Percentiles rank a stretch among this genome's conserved stretches.
These are phyloP conservation scores for Sinocyclocheilus rhinocerous DNA, from an alignment of 2,113 vertebrate genomes.

Conservation along the genomic window DNA sequence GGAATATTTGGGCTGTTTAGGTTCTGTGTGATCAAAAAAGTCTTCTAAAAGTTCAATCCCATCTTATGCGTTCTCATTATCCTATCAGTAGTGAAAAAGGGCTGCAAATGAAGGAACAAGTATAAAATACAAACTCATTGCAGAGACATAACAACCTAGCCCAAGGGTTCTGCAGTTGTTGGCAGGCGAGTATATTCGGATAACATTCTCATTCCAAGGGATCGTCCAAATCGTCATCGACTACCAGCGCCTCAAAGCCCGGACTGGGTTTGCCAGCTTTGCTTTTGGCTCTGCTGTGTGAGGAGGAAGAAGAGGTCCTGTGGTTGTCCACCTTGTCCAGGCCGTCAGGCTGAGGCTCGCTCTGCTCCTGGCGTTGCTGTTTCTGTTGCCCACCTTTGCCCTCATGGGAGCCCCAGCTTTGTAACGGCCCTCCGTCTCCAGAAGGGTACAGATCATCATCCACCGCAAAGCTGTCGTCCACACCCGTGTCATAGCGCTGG, in stretches of 20 bases:
- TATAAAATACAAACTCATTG: constrained; percentile 48
- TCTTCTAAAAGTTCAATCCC: neutral
- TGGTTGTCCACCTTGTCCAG: constrained; percentile 76
- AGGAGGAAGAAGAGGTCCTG: constrained; percentile 69
- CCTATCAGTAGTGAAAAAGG: neutral
- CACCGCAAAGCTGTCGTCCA: constrained; percentile 89
- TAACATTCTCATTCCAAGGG: constrained; percentile 76
- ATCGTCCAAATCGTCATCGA: constrained; percentile 84
- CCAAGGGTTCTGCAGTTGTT: constrained; percentile 70
- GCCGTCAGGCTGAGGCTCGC: constrained; percentile 64
- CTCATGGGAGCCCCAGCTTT: constrained; percentile 72
- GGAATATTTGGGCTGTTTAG: neutral
- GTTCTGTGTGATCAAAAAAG: neutral
- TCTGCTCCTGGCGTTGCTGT: neutral
- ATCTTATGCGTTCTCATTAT: neutral
- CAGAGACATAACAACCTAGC: constrained; percentile 72
- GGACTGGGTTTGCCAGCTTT: constrained; percentile 80
- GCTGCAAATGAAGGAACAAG: constrained; percentile 12
- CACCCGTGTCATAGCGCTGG: constrained; percentile 90
- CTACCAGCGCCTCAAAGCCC: constrained; percentile 81
- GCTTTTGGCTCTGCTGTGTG: constrained; percentile 80
- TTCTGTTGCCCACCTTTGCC: constrained; percentile 73
- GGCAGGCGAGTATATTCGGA: constrained; percentile 41
- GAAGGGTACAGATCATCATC: constrained; percentile 84
- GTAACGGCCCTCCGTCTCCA: constrained; percentile 70